Evolutionary conservation across 1,140 invertebrate species (phyloP).

Genomic region (Riptortus pedestris): DNA sequence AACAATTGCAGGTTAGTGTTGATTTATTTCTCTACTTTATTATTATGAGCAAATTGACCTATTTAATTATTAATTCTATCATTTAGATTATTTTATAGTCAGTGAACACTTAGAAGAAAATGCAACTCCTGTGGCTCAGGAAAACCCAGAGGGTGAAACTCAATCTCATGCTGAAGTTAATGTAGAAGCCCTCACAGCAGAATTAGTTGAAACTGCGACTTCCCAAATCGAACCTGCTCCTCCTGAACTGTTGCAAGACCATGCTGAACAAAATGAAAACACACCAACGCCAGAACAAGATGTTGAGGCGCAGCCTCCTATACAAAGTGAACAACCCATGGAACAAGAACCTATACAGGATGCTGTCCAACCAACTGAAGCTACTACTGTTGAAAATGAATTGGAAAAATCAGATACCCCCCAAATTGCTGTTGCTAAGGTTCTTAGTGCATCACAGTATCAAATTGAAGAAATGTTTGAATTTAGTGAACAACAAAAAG

Average conservation of each 20-base stretch:
- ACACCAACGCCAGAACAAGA: no score
- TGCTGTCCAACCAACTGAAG: background rate
- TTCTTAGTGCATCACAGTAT: constrained; percentile 3
- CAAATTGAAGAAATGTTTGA: constrained; percentile 15
- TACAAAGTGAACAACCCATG: background rate
- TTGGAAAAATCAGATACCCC: background rate
- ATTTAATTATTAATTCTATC: background rate
- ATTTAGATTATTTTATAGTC: constrained; percentile 13
- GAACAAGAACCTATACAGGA: background rate
- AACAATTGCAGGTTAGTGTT: constrained; percentile 6
- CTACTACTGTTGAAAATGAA: background rate
- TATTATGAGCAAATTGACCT: background rate
- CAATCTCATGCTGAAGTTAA: background rate
- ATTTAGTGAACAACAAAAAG: background rate
- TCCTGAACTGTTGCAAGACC: no score
- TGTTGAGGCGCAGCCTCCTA: no score
- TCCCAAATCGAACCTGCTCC: no score
- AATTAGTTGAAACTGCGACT: no score
- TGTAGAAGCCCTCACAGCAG: background rate
- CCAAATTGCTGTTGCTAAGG: background rate
- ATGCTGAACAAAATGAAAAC: no score
- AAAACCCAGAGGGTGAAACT: no score
- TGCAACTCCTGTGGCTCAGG: background rate
- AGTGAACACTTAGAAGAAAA: background rate
- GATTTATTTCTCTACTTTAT: background rate